A percentile compares a stretch with the other conserved stretches of the same genome.
These are phyloP conservation scores for Pinctada fucata DNA, from an alignment of 2,888 invertebrate genomes.

Conservation along the genomic window DNA sequence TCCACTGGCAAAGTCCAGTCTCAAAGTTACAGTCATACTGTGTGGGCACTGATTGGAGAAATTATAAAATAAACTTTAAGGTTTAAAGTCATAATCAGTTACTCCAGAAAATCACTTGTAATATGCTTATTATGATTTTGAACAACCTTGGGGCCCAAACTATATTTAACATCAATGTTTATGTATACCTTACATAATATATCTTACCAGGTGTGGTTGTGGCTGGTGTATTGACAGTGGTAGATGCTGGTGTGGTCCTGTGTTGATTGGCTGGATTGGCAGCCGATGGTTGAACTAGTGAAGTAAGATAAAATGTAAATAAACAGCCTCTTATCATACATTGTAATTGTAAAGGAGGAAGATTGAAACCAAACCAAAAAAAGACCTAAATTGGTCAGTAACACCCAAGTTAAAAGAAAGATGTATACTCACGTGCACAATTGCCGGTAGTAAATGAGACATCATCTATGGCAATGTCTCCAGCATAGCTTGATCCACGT, in stretches of 20 bases:
- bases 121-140: too few species aligned
- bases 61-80: not conserved
- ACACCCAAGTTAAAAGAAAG: too few species aligned
- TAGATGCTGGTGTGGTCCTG: conserved; percentile 44
- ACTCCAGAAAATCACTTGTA: too few species aligned
- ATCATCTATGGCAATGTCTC: conserved; percentile 69
- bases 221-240: conserved; percentile 43
- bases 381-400: too few species aligned
- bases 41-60: conserved; percentile 51
- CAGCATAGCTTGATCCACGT: conserved; percentile 58
- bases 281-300: conserved; percentile 52
- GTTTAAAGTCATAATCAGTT: conserved; percentile 45
- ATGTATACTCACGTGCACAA: conserved; percentile 54
- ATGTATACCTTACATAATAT: not conserved
- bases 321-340: too few species aligned
- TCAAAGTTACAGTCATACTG: conserved; percentile 70
- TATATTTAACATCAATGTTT: not conserved
- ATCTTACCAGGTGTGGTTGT: conserved; percentile 1
- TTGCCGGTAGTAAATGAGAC: conserved; percentile 54
- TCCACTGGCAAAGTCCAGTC: conserved; percentile 65
- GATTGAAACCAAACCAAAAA: too few species aligned
- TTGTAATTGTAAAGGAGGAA: too few species aligned
- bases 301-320: not conserved
- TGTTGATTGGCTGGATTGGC: conserved; percentile 54
- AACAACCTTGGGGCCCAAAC: too few species aligned